These are phyloP conservation scores for Gryllus longicercus DNA, from an alignment of 2,888 invertebrate species.

Conservation along the genomic window DNA sequence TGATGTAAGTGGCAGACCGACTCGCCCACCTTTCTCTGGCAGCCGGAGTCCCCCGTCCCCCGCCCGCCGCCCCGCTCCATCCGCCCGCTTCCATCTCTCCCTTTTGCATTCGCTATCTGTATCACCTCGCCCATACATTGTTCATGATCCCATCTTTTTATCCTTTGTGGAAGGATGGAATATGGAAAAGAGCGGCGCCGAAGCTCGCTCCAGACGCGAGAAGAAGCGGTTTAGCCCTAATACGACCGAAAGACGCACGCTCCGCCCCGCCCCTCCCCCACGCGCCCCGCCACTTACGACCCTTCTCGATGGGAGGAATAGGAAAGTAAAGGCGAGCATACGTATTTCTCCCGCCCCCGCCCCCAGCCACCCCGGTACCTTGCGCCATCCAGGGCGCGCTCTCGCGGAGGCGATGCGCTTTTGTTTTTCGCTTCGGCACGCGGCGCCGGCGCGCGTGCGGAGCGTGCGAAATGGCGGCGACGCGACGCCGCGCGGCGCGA, in stretches of 20 bases:
- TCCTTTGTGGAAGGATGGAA: conserved; percentile 10
- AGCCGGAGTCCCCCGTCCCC: background rate
- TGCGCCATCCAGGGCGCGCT: no score
- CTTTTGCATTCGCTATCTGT: background rate
- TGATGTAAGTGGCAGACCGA: conserved; percentile 3
- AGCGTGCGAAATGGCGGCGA: no score
- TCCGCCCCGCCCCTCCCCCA: background rate
- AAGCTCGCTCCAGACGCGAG: background rate
- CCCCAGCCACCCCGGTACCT: no score
- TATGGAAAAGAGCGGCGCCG: background rate
- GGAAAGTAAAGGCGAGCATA: no score
- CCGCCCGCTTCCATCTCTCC: background rate
- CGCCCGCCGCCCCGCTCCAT: background rate
- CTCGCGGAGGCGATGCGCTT: no score
- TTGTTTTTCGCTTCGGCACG: no score
- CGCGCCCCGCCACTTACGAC: background rate
- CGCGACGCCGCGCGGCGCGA: no score
- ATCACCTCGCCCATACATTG: background rate
- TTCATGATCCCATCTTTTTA: background rate
- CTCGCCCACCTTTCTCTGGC: no score
- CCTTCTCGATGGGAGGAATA: no score
- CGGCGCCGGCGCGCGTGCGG: no score
- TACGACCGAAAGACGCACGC: conserved; percentile 3
- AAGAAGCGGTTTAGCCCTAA: conserved; percentile 9
- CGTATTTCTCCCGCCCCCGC: no score